These are phyloP conservation scores for Mugil cephalus DNA, from an alignment of 2,113 vertebrate species.

Conservation along the genomic window DNA sequence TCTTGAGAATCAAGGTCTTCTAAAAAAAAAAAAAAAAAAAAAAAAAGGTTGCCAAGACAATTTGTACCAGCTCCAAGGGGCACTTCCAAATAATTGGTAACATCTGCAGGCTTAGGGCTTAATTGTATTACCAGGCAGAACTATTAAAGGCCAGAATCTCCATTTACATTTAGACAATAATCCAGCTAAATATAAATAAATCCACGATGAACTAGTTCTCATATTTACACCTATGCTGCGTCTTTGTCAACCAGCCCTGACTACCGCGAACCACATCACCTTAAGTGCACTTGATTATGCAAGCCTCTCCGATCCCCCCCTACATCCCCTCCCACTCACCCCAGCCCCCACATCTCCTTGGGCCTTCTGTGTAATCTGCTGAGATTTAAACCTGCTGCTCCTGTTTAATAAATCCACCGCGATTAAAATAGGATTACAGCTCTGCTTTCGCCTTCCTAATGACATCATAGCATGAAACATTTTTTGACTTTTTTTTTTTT, in stretches of 20 bases:
- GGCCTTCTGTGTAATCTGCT: conserved; percentile 80
- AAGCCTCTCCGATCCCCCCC: conserved; percentile 46
- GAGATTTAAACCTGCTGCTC: conserved; percentile 86
- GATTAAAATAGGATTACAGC: conserved; percentile 84
- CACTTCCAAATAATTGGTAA: conserved; percentile 54
- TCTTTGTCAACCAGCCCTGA: not conserved
- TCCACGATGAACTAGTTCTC: not conserved
- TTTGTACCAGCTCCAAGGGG: conserved; percentile 29
- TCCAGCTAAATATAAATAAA: conserved; percentile 16
- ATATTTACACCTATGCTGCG: not conserved
- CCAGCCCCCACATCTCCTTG: conserved; percentile 70
- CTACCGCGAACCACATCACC: conserved; percentile 69
- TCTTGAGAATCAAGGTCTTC: conserved; percentile 17
- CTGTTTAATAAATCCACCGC: conserved; percentile 83
- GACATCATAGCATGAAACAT: conserved; percentile 73
- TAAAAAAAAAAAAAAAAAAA: conserved; percentile 22
- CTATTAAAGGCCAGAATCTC: conserved; percentile 22
- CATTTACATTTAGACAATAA: conserved; percentile 17
- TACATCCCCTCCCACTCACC: no score
- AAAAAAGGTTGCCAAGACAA: conserved; percentile 38
- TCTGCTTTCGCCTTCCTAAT: conserved; percentile 72
- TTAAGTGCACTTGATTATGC: conserved; percentile 77
- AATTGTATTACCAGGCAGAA: no score
- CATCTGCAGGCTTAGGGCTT: conserved; percentile 62
- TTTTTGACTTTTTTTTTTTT: conserved; percentile 48